Evolutionary conservation across 2,113 vertebrate species (phyloP).

Genomic region (Otis tarda): DNA sequence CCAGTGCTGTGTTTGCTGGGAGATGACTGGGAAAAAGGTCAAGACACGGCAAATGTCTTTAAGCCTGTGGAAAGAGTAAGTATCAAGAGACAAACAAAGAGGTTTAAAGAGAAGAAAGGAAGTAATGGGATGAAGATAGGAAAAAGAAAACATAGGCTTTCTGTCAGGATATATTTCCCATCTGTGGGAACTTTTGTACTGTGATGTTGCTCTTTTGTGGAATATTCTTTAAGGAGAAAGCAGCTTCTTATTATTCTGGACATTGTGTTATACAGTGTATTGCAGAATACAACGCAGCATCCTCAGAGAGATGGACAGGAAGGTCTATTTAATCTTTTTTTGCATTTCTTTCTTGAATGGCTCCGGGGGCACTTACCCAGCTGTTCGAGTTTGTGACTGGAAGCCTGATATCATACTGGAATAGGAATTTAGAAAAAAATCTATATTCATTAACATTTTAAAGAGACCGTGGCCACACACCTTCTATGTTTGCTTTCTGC

Average conservation of each 20-base stretch:
- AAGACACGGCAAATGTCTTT: background rate
- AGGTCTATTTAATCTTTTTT: background rate
- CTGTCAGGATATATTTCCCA: background rate
- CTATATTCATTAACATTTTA: conserved; percentile 57
- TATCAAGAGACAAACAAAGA: background rate
- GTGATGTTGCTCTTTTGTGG: background rate
- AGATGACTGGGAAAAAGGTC: background rate
- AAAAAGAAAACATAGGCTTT: background rate
- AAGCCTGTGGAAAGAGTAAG: background rate
- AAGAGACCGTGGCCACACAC: conserved; percentile 10
- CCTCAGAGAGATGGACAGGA: background rate
- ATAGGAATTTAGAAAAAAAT: conserved; percentile 16
- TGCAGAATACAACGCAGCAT: background rate
- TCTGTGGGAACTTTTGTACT: background rate
- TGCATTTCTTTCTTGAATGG: conserved; percentile 2
- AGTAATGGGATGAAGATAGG: background rate
- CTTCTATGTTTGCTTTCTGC: conserved; percentile 42
- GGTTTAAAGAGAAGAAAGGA: background rate
- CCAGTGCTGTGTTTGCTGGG: background rate
- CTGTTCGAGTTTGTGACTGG: background rate
- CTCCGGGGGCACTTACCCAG: background rate
- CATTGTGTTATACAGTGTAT: background rate
- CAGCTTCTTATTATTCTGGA: background rate
- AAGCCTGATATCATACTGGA: conserved; percentile 7
- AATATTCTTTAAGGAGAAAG: background rate